phyloP scores from a whole-genome alignment of 2,797 vertebrate species.

The Lateolabrax maculatus region DNA sequence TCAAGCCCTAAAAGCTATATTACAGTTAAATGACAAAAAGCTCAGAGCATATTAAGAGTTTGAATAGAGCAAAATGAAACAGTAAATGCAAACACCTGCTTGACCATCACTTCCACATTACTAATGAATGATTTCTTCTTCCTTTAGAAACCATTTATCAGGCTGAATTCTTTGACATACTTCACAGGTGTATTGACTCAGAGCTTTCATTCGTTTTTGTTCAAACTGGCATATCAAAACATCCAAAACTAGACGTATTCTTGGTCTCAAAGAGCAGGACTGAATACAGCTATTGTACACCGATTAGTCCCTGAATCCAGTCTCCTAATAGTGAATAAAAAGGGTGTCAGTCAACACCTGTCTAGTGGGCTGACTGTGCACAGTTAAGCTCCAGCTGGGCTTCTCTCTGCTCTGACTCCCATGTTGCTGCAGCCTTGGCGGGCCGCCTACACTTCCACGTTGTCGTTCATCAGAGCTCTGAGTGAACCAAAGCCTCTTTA shows the following conservation, averaged over 20 bases:
- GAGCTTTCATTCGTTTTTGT: background rate
- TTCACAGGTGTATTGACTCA: background rate
- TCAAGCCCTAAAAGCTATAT: background rate
- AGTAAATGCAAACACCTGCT: background rate
- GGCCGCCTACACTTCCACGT: conserved; percentile 23
- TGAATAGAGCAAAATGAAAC: background rate
- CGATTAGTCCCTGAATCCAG: background rate
- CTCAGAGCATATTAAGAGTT: too few species aligned
- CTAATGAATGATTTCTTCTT: background rate
- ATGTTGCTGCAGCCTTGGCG: conserved; percentile 24
- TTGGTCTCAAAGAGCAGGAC: background rate
- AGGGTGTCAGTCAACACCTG: conserved; percentile 15
- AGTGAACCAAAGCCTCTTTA: conserved; percentile 25
- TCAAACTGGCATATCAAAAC: background rate
- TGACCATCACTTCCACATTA: background rate
- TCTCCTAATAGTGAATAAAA: conserved; percentile 14
- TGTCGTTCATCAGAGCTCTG: conserved; percentile 23
- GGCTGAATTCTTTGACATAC: background rate
- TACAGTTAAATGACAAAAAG: background rate
- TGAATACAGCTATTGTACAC: background rate
- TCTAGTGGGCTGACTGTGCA: background rate
- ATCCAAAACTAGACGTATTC: background rate
- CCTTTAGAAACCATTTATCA: background rate
- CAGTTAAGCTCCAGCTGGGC: conserved; percentile 15
- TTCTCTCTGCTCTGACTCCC: conserved; percentile 10